These are phyloP conservation scores for Lomographa bimaculata DNA, from an alignment of 2,888 invertebrate genomes.

Conservation along the genomic window DNA sequence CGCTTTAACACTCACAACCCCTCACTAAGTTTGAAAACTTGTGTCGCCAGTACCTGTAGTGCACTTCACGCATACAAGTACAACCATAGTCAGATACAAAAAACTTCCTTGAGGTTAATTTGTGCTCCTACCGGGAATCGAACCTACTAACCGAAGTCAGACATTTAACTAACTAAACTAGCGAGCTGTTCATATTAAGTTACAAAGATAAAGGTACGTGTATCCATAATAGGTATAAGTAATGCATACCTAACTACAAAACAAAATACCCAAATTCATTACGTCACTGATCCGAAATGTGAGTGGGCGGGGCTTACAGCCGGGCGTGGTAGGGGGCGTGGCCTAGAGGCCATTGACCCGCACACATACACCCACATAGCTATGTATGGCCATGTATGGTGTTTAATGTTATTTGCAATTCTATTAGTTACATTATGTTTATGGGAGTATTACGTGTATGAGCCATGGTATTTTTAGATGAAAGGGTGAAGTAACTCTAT, in stretches of 20 bases:
- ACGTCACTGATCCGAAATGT: constrained; percentile 44
- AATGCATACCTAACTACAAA: constrained; percentile 4
- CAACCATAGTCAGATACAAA: too few species aligned
- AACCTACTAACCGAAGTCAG: too few species aligned
- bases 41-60: too few species aligned
- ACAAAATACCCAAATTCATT: constrained; percentile 21
- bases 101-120: too few species aligned
- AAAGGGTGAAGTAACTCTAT: constrained; percentile 5
- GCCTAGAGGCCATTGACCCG: constrained; percentile 60
- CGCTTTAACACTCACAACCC: too few species aligned
- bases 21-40: too few species aligned
- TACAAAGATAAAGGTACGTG: too few species aligned
- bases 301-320: constrained; percentile 59
- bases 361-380: constrained; percentile 32
- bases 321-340: constrained; percentile 69
- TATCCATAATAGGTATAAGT: too few species aligned
- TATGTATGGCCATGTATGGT: constrained; percentile 39
- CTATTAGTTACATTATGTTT: constrained; percentile 48
- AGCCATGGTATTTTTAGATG: constrained; percentile 26
- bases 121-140: too few species aligned
- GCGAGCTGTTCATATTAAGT: too few species aligned
- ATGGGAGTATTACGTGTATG: constrained; percentile 20
- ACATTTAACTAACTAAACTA: too few species aligned
- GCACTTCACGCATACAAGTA: too few species aligned
- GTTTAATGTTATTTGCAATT: constrained; percentile 66